Percentiles rank a stretch among this genome's conserved stretches.
Conservation (phyloP, 2,888 invertebrate species). For the Cheilosia vernalis region DNA sequence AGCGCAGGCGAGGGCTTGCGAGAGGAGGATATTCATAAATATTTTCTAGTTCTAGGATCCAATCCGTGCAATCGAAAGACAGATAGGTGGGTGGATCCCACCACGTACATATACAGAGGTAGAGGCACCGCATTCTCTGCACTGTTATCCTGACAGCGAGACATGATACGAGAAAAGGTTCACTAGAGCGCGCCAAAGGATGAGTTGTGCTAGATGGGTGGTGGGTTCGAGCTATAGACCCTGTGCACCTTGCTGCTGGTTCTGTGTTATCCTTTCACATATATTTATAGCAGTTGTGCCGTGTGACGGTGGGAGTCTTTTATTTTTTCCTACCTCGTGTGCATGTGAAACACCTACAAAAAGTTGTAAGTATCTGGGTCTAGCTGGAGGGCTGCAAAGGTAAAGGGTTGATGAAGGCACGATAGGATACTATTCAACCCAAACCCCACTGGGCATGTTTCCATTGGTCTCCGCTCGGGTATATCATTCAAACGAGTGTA, state of each 20-base stretch:
- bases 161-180: conserved; percentile 73
- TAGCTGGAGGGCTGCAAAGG: conserved; percentile 12
- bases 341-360: conserved; percentile 43
- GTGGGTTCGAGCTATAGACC: not conserved
- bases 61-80: conserved; percentile 75
- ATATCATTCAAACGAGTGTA: conserved; percentile 61
- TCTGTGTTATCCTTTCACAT: conserved; percentile 71
- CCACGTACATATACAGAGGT: conserved; percentile 6
- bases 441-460: conserved; percentile 47
- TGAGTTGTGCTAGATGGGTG: not conserved
- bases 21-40: conserved; percentile 74
- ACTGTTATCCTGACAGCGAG: conserved; percentile 74
- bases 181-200: conserved; percentile 42
- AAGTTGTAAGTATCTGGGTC: conserved; percentile 32
- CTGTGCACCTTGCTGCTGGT: conserved; percentile 61
- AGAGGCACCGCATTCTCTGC: conserved; percentile 9
- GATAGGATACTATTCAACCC: conserved; percentile 43
- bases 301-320: conserved; percentile 57
- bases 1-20: conserved; percentile 10
- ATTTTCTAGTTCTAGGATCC: conserved; percentile 75
- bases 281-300: conserved; percentile 70
- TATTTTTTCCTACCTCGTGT: conserved; percentile 9
- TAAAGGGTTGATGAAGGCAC: conserved; percentile 69
- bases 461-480: conserved; percentile 29
- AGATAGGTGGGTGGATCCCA: conserved; percentile 71